Evolutionary conservation across 2,797 vertebrate species (phyloP).

Genomic region (Notolepis coatsorum): DNA sequence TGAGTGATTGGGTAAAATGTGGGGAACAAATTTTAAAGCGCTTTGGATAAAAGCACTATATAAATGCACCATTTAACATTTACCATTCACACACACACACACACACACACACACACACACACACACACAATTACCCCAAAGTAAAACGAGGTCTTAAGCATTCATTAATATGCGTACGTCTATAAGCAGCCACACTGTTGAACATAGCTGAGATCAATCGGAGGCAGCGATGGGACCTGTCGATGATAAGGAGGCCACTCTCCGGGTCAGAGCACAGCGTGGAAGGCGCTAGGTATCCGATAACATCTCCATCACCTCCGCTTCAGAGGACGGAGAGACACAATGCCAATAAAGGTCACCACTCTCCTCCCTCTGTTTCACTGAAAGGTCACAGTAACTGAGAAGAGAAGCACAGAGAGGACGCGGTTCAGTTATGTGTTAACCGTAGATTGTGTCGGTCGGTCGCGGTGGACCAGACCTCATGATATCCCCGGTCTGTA

Average conservation of each 20-base stretch:
- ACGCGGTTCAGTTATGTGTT: not conserved
- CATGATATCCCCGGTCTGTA: not conserved
- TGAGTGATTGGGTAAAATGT: too few species aligned
- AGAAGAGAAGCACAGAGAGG: not conserved
- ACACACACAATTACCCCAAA: slow-evolving; percentile 19
- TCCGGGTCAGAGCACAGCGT: not conserved
- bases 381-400: not conserved
- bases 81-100: too few species aligned
- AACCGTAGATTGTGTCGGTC: not conserved
- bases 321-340: slow-evolving; percentile 1
- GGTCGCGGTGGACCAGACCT: not conserved
- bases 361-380: not conserved
- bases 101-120: too few species aligned
- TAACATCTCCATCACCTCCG: not conserved
- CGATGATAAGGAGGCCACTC: not conserved
- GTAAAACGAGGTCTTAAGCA: slow-evolving; percentile 33
- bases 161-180: slow-evolving; percentile 8
- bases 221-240: slow-evolving; percentile 4
- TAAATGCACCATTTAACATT: too few species aligned
- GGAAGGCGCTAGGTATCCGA: not conserved
- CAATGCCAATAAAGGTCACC: not conserved
- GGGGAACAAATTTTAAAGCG: too few species aligned
- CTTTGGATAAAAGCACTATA: too few species aligned
- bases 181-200: slow-evolving; percentile 3
- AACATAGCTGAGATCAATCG: slow-evolving; percentile 24